These are phyloP conservation scores for Plodia interpunctella DNA, from an alignment of 1,140 invertebrate species.

Conservation along the genomic window DNA sequence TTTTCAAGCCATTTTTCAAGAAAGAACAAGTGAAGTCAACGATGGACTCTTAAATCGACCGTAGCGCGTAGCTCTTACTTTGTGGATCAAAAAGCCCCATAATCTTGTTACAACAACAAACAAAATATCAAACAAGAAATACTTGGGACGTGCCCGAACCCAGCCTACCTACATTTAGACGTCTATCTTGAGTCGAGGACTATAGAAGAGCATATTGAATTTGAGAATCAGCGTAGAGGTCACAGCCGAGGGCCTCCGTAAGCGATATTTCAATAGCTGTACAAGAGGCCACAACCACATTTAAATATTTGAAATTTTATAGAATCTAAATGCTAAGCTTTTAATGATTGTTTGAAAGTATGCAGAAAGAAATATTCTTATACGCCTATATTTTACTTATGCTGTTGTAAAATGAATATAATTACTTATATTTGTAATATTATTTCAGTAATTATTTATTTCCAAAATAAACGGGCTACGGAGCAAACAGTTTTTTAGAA, in stretches of 20 bases:
- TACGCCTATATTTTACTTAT: too few species aligned
- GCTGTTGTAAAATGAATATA: too few species aligned
- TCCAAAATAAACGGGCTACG: too few species aligned
- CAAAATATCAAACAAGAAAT: neutral
- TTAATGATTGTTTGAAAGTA: too few species aligned
- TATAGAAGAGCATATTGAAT: conserved; percentile 32
- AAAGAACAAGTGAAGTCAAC: too few species aligned
- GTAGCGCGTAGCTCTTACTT: too few species aligned
- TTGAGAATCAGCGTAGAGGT: conserved; percentile 35
- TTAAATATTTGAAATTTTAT: conserved; percentile 36
- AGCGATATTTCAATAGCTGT: conserved; percentile 42
- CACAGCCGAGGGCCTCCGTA: conserved; percentile 31
- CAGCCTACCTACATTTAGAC: neutral
- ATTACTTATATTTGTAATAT: too few species aligned
- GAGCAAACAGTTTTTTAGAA: too few species aligned
- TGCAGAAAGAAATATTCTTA: too few species aligned
- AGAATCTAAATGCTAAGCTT: conserved; percentile 21
- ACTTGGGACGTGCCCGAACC: neutral
- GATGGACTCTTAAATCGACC: too few species aligned
- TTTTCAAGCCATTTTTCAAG: too few species aligned
- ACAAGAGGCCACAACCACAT: conserved; percentile 23
- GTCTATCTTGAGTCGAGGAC: conserved; percentile 13
- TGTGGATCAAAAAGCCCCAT: neutral
- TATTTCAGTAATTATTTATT: too few species aligned
- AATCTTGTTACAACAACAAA: neutral